Evolutionary conservation across 37 sponge, comb jelly and placozoan species (phyloP).

Genomic region (Theonella swinhoei): DNA sequence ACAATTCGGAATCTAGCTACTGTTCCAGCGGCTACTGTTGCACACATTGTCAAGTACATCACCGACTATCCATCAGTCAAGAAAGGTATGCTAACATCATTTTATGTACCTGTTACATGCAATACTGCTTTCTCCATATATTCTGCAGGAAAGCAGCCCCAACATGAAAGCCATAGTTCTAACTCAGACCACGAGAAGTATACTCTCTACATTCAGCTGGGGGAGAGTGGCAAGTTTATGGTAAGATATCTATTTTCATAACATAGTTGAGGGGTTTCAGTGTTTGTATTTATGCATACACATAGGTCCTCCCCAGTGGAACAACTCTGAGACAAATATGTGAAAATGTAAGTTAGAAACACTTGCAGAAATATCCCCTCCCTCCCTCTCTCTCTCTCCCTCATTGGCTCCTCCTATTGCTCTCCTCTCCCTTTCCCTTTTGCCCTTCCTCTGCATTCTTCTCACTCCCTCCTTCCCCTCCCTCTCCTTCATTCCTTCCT

Average conservation of each 20-base stretch:
- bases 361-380: neutral
- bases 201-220: constrained; percentile 9
- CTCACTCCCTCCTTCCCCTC: neutral
- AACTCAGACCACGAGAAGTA: neutral
- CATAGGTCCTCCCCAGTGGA: neutral
- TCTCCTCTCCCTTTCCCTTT: neutral
- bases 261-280: neutral
- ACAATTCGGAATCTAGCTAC: constrained; percentile 51
- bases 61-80: neutral
- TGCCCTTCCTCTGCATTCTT: neutral
- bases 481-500: neutral
- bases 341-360: constrained; percentile 9
- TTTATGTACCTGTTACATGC: neutral
- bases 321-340: constrained; percentile 23
- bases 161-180: neutral
- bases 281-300: neutral
- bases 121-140: neutral
- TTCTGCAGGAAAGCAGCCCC: neutral
- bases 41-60: constrained; percentile 61
- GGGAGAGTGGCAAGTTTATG: neutral
- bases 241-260: neutral
- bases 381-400: neutral
- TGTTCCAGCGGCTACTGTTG: constrained; percentile 47
- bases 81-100: neutral
- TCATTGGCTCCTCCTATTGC: neutral